Evolutionary conservation across 2,797 vertebrate species (phyloP).

Genomic region (Pitangus sulphuratus): DNA sequence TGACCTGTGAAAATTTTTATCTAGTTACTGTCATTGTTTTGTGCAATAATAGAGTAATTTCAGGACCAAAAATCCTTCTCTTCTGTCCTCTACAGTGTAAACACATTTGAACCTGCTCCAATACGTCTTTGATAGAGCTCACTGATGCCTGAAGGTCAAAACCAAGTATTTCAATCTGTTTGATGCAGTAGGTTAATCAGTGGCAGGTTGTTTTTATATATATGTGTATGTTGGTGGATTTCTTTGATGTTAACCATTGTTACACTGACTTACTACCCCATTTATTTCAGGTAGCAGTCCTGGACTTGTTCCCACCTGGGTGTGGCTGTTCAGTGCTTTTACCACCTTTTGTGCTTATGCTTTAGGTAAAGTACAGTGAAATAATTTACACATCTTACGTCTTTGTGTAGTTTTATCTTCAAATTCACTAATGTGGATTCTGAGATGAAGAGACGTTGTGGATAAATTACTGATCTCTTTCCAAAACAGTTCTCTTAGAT

Average conservation of each 20-base stretch:
- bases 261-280: not conserved
- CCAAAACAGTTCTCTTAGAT: not conserved
- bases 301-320: slow-evolving; percentile 67
- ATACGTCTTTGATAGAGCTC: not conserved
- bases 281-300: slow-evolving; percentile 63
- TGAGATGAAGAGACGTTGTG: not conserved
- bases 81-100: not conserved
- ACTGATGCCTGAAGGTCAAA: not conserved
- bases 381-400: not conserved
- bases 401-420: not conserved
- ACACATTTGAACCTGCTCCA: not conserved
- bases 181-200: not conserved
- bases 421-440: not conserved
- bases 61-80: not conserved
- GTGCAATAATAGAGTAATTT: not conserved
- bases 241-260: not conserved
- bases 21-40: not conserved
- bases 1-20: not conserved
- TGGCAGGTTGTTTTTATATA: not conserved
- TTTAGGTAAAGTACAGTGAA: slow-evolving; percentile 63
- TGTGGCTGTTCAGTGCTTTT: slow-evolving; percentile 70
- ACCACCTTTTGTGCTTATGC: slow-evolving; percentile 70
- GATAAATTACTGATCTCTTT: not conserved
- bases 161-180: not conserved
- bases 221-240: not conserved